These are phyloP conservation scores for Agriopis aurantiaria DNA, from an alignment of 2,888 invertebrate genomes.

Conservation along the genomic window DNA sequence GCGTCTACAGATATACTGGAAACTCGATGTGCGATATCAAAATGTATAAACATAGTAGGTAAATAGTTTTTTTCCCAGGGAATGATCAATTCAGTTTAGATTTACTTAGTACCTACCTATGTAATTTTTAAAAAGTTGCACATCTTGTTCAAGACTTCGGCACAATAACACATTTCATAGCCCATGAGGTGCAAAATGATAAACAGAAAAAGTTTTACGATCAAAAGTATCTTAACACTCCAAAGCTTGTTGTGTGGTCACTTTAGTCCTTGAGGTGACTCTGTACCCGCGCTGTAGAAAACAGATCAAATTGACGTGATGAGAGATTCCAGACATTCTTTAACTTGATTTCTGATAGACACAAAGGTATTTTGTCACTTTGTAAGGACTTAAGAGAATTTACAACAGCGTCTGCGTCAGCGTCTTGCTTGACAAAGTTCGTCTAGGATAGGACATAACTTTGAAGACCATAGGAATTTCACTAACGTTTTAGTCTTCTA, in stretches of 20 bases:
- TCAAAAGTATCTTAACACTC: background rate
- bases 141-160: too few species aligned
- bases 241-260: background rate
- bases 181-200: background rate
- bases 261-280: slow-evolving; percentile 15
- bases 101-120: too few species aligned
- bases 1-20: too few species aligned
- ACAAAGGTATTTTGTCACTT: slow-evolving; percentile 33
- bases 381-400: slow-evolving; percentile 23
- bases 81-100: too few species aligned
- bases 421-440: slow-evolving; percentile 13
- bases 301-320: slow-evolving; percentile 65
- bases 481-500: slow-evolving; percentile 16
- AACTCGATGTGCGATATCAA: too few species aligned
- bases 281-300: slow-evolving; percentile 62
- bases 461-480: slow-evolving; percentile 19
- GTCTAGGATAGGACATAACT: slow-evolving; percentile 18
- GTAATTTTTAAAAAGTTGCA: too few species aligned
- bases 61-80: too few species aligned
- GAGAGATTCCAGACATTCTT: slow-evolving; percentile 67
- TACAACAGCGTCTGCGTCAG: background rate
- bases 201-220: background rate
- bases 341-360: slow-evolving; percentile 46
- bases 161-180: too few species aligned
- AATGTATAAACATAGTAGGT: too few species aligned